Evolutionary conservation across 2,888 invertebrate species (phyloP).

Genomic region (Watsonalla cultraria): DNA sequence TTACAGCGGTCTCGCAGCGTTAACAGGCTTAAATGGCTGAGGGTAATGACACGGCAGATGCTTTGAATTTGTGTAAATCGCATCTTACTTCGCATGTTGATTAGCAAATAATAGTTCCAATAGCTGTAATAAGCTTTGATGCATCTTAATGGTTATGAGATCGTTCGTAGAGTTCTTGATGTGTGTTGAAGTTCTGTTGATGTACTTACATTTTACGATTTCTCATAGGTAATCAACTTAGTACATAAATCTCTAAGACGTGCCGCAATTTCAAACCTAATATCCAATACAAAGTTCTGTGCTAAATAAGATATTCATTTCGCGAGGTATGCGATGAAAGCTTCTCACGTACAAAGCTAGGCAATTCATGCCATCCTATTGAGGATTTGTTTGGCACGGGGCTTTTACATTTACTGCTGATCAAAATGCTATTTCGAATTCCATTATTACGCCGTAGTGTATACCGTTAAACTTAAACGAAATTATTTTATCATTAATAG

Average conservation of each 20-base stretch:
- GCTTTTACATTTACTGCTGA: conserved; percentile 1
- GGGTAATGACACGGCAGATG: conserved; percentile 75
- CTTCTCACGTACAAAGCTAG: conserved; percentile 26
- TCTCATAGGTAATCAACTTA: neutral
- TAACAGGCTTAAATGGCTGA: conserved; percentile 70
- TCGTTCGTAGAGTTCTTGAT: neutral
- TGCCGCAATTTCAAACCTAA: conserved; percentile 3
- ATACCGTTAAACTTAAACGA: neutral
- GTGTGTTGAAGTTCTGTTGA: neutral
- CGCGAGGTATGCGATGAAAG: conserved; percentile 25
- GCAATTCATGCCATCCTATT: conserved; percentile 24
- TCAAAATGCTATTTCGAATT: conserved; percentile 1
- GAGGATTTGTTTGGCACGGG: conserved; percentile 20
- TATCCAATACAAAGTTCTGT: conserved; percentile 12
- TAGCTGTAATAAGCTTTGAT: conserved; percentile 11
- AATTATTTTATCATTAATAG: neutral
- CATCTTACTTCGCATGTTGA: conserved; percentile 35
- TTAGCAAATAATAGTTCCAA: conserved; percentile 33
- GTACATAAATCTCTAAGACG: neutral
- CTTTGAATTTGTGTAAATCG: conserved; percentile 63
- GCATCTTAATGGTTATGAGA: neutral
- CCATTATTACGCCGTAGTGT: neutral
- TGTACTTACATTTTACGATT: neutral
- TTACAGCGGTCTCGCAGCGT: conserved; percentile 59
- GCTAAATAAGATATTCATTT: conserved; percentile 28